These are phyloP conservation scores for Pavo muticus DNA, from an alignment of 2,113 vertebrate species.

Conservation along the genomic window DNA sequence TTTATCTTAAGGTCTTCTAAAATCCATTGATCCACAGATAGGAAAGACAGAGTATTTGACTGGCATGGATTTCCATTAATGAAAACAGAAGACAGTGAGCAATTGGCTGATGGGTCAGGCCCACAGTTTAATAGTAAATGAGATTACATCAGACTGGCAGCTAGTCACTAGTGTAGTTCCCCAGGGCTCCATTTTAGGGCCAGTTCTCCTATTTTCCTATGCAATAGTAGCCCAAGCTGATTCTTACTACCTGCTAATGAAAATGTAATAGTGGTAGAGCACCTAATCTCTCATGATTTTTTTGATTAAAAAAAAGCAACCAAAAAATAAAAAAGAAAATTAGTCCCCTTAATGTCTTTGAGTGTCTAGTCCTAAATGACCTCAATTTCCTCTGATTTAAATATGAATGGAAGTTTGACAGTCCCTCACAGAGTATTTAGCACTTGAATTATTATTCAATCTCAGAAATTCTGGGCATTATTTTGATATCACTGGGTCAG, in stretches of 20 bases:
- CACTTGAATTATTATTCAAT: neutral
- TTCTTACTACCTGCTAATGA: neutral
- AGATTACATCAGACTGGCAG: too few relatives aligned
- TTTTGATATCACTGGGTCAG: constrained; percentile 27
- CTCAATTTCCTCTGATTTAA: neutral
- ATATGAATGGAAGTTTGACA: neutral
- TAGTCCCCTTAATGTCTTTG: neutral
- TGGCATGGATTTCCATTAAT: neutral
- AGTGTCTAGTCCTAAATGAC: neutral
- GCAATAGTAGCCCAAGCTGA: neutral
- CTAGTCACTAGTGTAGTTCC: too few relatives aligned
- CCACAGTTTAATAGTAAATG: too few relatives aligned
- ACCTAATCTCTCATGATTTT: neutral
- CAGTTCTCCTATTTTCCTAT: neutral
- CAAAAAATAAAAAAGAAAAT: neutral
- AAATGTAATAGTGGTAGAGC: neutral
- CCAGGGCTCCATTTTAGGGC: too few relatives aligned
- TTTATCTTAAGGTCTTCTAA: neutral
- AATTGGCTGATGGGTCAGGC: too few relatives aligned
- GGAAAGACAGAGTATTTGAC: neutral
- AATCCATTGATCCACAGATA: neutral
- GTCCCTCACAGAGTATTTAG: neutral
- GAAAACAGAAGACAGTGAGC: too few relatives aligned
- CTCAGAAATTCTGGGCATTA: constrained; percentile 19
- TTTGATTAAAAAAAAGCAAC: neutral